Evolutionary conservation across 2,113 vertebrate species (phyloP), one percentile per base, ranked within the genome.

Genomic region (Coreoperca whiteheadi): DNA sequence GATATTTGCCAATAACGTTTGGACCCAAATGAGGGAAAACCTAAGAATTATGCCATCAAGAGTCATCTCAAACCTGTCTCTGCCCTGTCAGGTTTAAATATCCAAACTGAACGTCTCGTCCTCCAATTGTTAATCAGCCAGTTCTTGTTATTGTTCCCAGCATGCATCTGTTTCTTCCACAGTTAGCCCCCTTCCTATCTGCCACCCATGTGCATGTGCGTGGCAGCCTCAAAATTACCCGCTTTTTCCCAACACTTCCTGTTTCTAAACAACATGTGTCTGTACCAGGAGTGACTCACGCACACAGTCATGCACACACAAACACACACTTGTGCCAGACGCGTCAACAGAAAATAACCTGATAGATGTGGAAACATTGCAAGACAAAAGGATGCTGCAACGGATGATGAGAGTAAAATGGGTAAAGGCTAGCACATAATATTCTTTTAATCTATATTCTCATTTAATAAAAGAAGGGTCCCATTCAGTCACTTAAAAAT

Each of bases 211-310:
- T 79, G 82, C 34, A 20, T 63, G 79, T 88, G 87, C 88, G 88
- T 77, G 87, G 71, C 69, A 76, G 66, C 81, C 78, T 79, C 78
- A 46, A 69, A 84, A 79, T 73, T 28, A 87, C 84, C 79, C 0
- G 37, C 74, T 75, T 86, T 34, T 86, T 32, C 59, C 53, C 70
- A 76, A 70, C 41, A 8, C 23, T 32, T 82, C 43, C 37, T 46
- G 15, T 73, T 69, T 88, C 77, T 74, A 88, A 85, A 88, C 77
- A 89, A 80, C 89, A 93, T 91, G 87, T 93, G 88, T 60, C 37
- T 56, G 68, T 34, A 70, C 11, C 72, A 56, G n/a, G n/a, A 72
- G 63, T 77, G 39, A 73, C 51, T 59, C 77, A 84, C 53, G 63
- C 1, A n/a, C 37, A 39, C 67, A 56, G 0, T n/a, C 32, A 50